Evolutionary conservation across 2,113 vertebrate species (phyloP), one percentile per base, ranked within the genome.

Genomic region (Ciconia maguari): DNA sequence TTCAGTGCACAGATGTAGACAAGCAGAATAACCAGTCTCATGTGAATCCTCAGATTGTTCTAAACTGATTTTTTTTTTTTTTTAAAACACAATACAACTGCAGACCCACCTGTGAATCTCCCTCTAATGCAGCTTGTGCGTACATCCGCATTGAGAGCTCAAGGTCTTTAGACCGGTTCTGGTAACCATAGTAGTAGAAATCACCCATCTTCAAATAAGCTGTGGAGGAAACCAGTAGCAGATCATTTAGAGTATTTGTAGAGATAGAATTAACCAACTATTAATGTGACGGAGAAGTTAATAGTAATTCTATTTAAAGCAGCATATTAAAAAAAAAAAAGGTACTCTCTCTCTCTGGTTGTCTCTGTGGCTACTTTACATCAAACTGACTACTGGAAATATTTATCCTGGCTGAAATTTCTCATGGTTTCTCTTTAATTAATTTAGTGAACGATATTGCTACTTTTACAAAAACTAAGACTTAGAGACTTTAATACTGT

Each of bases 131-230:
- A 17, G 99, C 99, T 91, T 98, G 98, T 77, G 98, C 98, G 0
- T 99, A 99, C 98, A 99, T 99, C 74, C 96, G 94, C 95, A 99
- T 80, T 7, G 99, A 99, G 89, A 97, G 77, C 87, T 97, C 97
- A 7, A 98, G 94, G 66, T 98, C 97, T 96, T 95, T 97, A 15
- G 98, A 96, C 49, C 98, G 97, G 84, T 98, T 98, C 87, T 97
- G 96, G 93, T 98, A 97, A 57, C 98, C 98, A 8, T 98, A 98
- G 84, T 98, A 98, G 97, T 99, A 99, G 96, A 98, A 98, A 95
- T 99, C 99, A 5, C 99, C 99, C 98, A 99, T 99, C 97, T 98
- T 99, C 97, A 99, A 96, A 94, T 99, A 98, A 36, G 98, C 99
- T 99, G 95, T 58, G 81, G 81, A 92, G 94, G 41, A 85, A 90